These are phyloP conservation scores for Lasaia peninsularis DNA, from an alignment of 1,140 invertebrate species.

Conservation along the genomic window DNA sequence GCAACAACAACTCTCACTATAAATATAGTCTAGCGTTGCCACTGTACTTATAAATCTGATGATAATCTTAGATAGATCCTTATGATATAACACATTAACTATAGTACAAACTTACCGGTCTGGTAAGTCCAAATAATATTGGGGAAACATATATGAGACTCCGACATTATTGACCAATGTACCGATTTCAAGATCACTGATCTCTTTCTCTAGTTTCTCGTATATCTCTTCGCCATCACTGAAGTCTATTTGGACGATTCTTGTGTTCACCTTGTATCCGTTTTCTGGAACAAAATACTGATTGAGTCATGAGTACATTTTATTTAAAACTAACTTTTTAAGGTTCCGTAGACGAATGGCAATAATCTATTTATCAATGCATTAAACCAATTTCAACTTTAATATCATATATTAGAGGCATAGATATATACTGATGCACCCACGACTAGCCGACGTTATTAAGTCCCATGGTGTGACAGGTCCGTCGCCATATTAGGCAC, in stretches of 20 bases:
- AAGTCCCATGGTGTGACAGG: too few species aligned
- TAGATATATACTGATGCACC: too few species aligned
- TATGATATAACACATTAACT: not conserved
- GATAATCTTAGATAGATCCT: too few species aligned
- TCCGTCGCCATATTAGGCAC: too few species aligned
- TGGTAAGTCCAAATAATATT: conserved; percentile 86
- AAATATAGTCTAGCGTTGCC: too few species aligned
- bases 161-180: conserved; percentile 98
- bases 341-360: too few species aligned
- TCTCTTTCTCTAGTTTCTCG: conserved; percentile 84
- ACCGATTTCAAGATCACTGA: conserved; percentile 91
- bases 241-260: conserved; percentile 92
- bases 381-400: too few species aligned
- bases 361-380: too few species aligned
- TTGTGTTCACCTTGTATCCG: conserved; percentile 87
- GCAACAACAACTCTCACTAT: too few species aligned
- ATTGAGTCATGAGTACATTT: not conserved
- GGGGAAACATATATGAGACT: conserved; percentile 89
- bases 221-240: conserved; percentile 85
- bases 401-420: too few species aligned
- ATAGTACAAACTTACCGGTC: conserved; percentile 63
- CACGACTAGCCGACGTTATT: too few species aligned
- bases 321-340: not conserved
- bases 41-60: too few species aligned
- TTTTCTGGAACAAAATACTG: conserved; percentile 74